phyloP scores from a whole-genome alignment of 2,888 invertebrate genomes.

The Chrysodeixis includens region DNA sequence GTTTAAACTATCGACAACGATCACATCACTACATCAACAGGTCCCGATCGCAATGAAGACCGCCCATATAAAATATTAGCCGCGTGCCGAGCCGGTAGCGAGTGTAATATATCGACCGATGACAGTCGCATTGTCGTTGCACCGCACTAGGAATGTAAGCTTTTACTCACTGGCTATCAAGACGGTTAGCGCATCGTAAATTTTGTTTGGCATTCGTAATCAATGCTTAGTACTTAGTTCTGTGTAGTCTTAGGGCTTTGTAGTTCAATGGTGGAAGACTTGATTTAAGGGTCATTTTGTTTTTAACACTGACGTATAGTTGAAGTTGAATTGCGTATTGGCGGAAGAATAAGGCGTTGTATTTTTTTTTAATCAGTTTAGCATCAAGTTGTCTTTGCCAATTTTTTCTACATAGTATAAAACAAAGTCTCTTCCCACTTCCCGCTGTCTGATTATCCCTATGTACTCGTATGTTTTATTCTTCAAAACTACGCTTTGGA shows the following conservation, averaged over 20 bases:
- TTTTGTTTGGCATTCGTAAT: conserved; percentile 45
- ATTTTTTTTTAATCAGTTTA: too few species aligned
- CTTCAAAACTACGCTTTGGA: too few species aligned
- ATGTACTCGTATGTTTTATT: too few species aligned
- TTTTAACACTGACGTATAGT: too few species aligned
- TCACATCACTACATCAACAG: conserved; percentile 66
- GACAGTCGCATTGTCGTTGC: conserved; percentile 79
- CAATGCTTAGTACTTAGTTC: conserved; percentile 6
- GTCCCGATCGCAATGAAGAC: conserved; percentile 85
- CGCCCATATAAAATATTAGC: conserved; percentile 87
- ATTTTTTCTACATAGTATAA: too few species aligned
- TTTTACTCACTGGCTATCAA: conserved; percentile 48
- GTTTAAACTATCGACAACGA: conserved; percentile 35
- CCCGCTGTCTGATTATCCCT: too few species aligned
- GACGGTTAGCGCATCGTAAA: conserved; percentile 51
- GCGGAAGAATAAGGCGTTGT: too few species aligned
- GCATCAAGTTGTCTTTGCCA: too few species aligned
- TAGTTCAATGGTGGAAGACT: not conserved
- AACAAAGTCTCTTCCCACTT: too few species aligned
- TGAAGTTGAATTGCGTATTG: too few species aligned
- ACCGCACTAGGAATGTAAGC: conserved; percentile 65
- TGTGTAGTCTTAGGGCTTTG: not conserved
- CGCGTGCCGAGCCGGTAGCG: conserved; percentile 81
- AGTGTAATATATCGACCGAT: conserved; percentile 78
- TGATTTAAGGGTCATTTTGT: too few species aligned